These are phyloP conservation scores for Acomys russatus DNA, from an alignment of 2,797 vertebrate species.

Conservation along the genomic window DNA sequence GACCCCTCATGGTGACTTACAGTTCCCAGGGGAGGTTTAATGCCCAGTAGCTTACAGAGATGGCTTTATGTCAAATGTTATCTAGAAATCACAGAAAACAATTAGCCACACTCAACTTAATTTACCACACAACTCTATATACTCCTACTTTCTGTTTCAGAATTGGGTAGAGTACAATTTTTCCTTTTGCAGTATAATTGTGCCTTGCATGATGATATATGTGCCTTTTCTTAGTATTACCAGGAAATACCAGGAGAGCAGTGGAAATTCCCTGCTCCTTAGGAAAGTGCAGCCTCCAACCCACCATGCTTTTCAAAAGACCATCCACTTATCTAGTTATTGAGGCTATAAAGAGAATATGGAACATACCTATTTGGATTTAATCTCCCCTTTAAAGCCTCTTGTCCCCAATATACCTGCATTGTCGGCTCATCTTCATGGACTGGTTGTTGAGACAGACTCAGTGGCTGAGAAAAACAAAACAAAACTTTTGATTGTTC, in stretches of 20 bases:
- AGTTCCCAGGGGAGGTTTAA: not conserved
- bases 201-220: not conserved
- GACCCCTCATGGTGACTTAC: too few species aligned
- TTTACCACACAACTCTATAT: not conserved
- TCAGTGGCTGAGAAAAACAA: not conserved
- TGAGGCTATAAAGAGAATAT: not conserved
- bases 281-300: not conserved
- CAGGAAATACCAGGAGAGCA: not conserved
- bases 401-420: not conserved
- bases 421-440: not conserved
- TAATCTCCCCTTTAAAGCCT: not conserved
- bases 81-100: not conserved
- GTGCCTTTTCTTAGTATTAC: not conserved
- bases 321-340: not conserved
- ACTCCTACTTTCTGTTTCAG: not conserved
- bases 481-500: not conserved
- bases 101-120: not conserved
- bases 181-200: not conserved
- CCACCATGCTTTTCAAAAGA: not conserved
- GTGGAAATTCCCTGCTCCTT: not conserved
- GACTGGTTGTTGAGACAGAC: not conserved
- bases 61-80: not conserved
- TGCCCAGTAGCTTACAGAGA: not conserved
- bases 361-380: not conserved
- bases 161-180: not conserved